Conservation (phyloP, 2,888 invertebrate genomes). For the Aricia artaxerxes region DNA sequence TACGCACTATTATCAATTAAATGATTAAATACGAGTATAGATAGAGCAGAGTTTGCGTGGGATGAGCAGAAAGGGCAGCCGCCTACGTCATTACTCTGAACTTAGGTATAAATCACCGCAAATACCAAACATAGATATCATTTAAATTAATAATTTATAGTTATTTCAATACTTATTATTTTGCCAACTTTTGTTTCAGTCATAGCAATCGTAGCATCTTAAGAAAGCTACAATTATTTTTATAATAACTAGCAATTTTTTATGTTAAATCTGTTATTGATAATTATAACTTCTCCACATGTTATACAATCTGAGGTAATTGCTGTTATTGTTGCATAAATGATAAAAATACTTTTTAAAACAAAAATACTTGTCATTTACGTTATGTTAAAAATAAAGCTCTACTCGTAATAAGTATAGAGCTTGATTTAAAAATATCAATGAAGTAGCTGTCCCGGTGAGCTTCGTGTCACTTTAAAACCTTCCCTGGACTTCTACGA, state of each 20-base stretch:
- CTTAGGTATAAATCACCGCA: slow-evolving; percentile 30
- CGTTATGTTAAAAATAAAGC: background rate
- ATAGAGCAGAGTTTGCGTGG: slow-evolving; percentile 53
- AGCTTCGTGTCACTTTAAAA: too few relatives aligned
- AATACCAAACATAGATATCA: background rate
- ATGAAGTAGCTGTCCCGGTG: background rate
- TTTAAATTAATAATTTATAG: background rate
- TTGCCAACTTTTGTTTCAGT: too few relatives aligned
- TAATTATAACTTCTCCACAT: too few relatives aligned
- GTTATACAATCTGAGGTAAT: too few relatives aligned
- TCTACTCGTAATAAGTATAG: background rate
- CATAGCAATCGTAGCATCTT: too few relatives aligned
- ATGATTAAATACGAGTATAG: slow-evolving; percentile 34
- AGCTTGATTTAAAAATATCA: background rate
- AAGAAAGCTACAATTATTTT: too few relatives aligned
- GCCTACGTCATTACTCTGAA: slow-evolving; percentile 61
- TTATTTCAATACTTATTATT: too few relatives aligned
- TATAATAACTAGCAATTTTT: too few relatives aligned
- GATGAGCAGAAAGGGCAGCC: slow-evolving; percentile 62
- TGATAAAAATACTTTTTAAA: background rate
- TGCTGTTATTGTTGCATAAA: too few relatives aligned
- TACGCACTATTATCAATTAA: background rate
- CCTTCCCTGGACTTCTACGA: too few relatives aligned
- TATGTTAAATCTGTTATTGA: too few relatives aligned
- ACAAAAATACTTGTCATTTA: background rate